A percentile compares a stretch with the other conserved stretches of the same genome.
Evolutionary conservation across 2,113 vertebrate species (phyloP).

Genomic region (Lagopus muta): DNA sequence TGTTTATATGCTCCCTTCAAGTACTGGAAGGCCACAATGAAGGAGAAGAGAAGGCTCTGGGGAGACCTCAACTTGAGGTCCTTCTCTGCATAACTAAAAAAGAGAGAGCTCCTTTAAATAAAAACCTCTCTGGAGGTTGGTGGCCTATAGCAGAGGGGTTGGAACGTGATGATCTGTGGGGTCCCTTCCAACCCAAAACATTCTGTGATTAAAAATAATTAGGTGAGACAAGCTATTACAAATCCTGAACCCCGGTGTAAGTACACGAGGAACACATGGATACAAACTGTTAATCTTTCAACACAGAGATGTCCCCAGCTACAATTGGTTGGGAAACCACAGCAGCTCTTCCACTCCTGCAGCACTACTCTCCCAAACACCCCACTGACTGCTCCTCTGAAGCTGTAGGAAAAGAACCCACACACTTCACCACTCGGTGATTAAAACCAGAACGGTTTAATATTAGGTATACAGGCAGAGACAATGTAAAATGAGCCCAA

Average conservation of each 20-base stretch:
- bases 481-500: background rate
- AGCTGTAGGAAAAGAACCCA: background rate
- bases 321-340: slow-evolving; percentile 21
- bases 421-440: background rate
- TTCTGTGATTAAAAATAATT: no score
- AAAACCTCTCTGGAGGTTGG: no score
- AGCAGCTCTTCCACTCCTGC: background rate
- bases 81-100: background rate
- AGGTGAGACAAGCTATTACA: background rate
- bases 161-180: no score
- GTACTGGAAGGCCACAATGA: no score
- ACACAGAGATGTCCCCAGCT: background rate
- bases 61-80: background rate
- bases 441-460: background rate
- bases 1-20: no score
- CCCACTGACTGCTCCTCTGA: background rate
- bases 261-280: background rate
- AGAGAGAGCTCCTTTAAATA: background rate
- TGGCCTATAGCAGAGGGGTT: no score
- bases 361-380: background rate
- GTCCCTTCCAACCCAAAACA: no score
- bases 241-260: background rate
- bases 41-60: no score
- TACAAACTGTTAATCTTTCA: background rate
- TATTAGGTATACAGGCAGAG: background rate